A percentile compares a stretch with the other conserved stretches of the same genome.
These are phyloP conservation scores for Thereva nobilitata DNA, from an alignment of 2,888 invertebrate genomes.

Conservation along the genomic window DNA sequence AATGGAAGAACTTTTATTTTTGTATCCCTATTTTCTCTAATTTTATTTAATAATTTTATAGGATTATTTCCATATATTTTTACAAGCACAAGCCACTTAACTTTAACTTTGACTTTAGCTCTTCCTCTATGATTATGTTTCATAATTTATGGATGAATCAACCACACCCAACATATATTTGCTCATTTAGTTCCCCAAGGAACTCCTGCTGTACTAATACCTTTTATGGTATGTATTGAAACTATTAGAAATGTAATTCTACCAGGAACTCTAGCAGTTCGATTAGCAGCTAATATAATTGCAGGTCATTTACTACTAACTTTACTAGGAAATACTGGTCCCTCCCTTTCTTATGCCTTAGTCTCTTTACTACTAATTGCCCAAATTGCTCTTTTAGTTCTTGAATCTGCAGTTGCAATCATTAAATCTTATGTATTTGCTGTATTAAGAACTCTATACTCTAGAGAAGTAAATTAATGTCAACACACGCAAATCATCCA, in stretches of 20 bases:
- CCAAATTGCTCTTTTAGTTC: conserved; percentile 45
- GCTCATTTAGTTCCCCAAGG: conserved; percentile 71
- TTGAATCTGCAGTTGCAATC: conserved; percentile 62
- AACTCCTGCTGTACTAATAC: conserved; percentile 66
- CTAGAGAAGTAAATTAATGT: conserved; percentile 67
- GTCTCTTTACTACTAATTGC: no score
- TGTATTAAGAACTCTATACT: conserved; percentile 68
- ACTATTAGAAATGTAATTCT: conserved; percentile 73
- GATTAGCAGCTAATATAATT: no score
- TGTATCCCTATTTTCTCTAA: conserved; percentile 63
- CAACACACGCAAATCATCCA: conserved; percentile 64
- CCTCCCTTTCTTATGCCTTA: no score
- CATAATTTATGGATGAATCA: conserved; percentile 68
- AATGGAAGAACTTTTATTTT: conserved; percentile 63
- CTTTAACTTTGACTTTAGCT: conserved; percentile 63
- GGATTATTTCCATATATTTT: conserved; percentile 74
- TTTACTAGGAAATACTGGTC: no score
- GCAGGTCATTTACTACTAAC: no score
- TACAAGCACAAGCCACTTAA: conserved; percentile 69
- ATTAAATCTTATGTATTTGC: conserved; percentile 67
- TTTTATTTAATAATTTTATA: conserved; percentile 71
- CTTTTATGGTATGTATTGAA: conserved; percentile 77
- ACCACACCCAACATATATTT: conserved; percentile 67
- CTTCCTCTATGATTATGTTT: conserved; percentile 68
- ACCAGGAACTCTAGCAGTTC: no score